A percentile compares a stretch with the other conserved stretches of the same genome.
Evolutionary conservation across 2,797 vertebrate species (phyloP).

Genomic region (Erpetoichthys calabaricus): DNA sequence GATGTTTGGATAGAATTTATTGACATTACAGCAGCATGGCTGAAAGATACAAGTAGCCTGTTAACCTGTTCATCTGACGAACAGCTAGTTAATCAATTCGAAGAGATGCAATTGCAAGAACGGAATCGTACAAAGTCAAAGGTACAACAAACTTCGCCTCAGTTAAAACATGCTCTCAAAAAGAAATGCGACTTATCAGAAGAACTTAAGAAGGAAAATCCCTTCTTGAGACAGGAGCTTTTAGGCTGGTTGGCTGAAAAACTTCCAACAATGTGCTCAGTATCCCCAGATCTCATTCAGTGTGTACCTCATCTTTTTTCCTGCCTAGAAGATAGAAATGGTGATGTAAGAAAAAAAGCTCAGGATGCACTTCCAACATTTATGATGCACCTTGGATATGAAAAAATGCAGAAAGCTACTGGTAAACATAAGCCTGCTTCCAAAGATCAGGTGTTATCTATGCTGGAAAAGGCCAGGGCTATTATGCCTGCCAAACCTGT

Average conservation of each 20-base stretch:
- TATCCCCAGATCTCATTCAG: constrained; percentile 68
- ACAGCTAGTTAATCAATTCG: too few species aligned
- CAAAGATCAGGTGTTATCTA: constrained; percentile 80
- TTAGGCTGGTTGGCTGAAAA: constrained; percentile 88
- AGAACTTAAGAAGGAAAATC: constrained; percentile 90
- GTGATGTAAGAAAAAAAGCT: constrained; percentile 89
- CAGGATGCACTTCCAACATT: constrained; percentile 87
- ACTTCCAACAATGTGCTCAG: constrained; percentile 65
- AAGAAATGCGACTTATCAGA: constrained; percentile 88
- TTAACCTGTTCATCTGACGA: too few species aligned
- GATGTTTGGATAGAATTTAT: too few species aligned
- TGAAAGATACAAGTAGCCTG: too few species aligned
- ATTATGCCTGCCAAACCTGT: constrained; percentile 81
- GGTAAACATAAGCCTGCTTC: constrained; percentile 86
- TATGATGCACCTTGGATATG: constrained; percentile 94
- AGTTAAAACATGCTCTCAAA: too few species aligned
- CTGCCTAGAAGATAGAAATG: constrained; percentile 89
- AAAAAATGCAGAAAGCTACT: constrained; percentile 87
- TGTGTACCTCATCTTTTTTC: constrained; percentile 74
- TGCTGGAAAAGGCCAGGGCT: constrained; percentile 87
- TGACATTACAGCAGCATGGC: too few species aligned
- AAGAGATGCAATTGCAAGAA: too few species aligned
- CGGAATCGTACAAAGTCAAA: too few species aligned
- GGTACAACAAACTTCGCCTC: too few species aligned
- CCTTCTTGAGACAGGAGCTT: constrained; percentile 88